Base-by-base conservation (phyloP, 2,888 invertebrate species). In the Ceraclea dissimilis region DNA sequence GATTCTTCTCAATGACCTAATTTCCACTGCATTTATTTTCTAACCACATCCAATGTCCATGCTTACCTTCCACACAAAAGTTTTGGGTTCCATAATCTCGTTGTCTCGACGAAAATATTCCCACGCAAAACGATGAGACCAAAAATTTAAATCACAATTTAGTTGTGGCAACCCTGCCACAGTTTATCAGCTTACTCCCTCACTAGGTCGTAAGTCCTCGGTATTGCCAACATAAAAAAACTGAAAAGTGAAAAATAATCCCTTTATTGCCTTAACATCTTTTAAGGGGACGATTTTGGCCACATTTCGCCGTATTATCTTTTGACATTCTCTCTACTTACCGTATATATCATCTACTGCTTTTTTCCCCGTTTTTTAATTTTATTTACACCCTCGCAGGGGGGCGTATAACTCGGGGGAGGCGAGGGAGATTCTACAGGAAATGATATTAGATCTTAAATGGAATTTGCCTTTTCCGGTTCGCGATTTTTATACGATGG, bases 251-350 rank as follows among this genome's bases (percentile, higher is more conserved):
- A 74, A 74, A 75, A 74, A 76, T 76, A 77, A 76, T 77, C 76
- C 76, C 76, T 74, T 75, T 75, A 72, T 72, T 69, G 71, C 73
- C 69, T 71, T 73, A 70, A 71, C 70, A 68, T 67, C 44, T 51
- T 46, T 52, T 43, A 39, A 43, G 49, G 74, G 74, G 71, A 72
- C 70, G 70, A 66, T 69, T 67, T 70, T 70, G 67, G 65, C 68
- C 65, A 44, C 44, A 31, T 51, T 51, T 43, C n/a, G 26, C 43
- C 54, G 39, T 21, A 39, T 39, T 39, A 17, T 46, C 21, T 54
- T 57, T 51, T 58, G 60, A 60, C 60, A 60, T 56, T 60, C 13
- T 16, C 4, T 26, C 13, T 39, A 39, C 13, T 39, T 39, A 39
- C 39, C 4, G 26, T 26, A 16, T 39, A 8, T 16, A n/a, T n/a